Evolutionary conservation across 1,140 invertebrate genomes (phyloP), one percentile per base, ranked within the genome.

Genomic region (Drosophila murphyi): DNA sequence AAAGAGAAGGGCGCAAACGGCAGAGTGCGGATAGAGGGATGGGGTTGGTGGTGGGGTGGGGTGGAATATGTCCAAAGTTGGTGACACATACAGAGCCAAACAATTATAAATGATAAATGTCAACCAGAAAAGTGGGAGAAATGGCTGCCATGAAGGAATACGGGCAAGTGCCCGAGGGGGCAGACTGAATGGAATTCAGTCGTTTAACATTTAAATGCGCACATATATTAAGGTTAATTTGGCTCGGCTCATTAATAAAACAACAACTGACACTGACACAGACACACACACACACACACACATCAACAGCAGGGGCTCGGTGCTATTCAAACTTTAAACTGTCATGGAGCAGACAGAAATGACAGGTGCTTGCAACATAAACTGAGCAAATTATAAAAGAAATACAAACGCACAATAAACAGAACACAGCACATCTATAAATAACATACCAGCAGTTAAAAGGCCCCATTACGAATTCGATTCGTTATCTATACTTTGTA

Each of bases 81-180:
- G 55, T 62, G 59, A 64, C 67, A 63, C 75, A 71, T 62, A 20
- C 39, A n/a, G 39, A 80, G 83, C 69, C 80, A 88, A 88, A 87
- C 83, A 88, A 88, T 87, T 87, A 87, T 87, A 87, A 87, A 87
- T 87, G 83, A 87, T 87, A 83, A 89, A 87, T 87, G 85, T 69
- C 76, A 82, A 8, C 56, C 8, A 8, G 8, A 34, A 29, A 47
- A 10, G 6, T 31, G 45, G 5, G 6, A 37, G 29, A 20, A 20
- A 20, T 20, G 20, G 52, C 39, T 6, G 67, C 47, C 50, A 64
- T 43, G 35, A 45, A 59, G 60, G 51, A 50, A 65, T 20, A 47
- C 29, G 55, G 3, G 35, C 20, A 20, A 20, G 20, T n/a, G 43
- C 5, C 7, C 2, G 8, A 5, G 2, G 20, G 20, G 48, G 29